A percentile compares a stretch with the other conserved stretches of the same genome.
These are phyloP conservation scores for Electrona antarctica DNA, from an alignment of 2,113 vertebrate genomes.

Conservation along the genomic window DNA sequence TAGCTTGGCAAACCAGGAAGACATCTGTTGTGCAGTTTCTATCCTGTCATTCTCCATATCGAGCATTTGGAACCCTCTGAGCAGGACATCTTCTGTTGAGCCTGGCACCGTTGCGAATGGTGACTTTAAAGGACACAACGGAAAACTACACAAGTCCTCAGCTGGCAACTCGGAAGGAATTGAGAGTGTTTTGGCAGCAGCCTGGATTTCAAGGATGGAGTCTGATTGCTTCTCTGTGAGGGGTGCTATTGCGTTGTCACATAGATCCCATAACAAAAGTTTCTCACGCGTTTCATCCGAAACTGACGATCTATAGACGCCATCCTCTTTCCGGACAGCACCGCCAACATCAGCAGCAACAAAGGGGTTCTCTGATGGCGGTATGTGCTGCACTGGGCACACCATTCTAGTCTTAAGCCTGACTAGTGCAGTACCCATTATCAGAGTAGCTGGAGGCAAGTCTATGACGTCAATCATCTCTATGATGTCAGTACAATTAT, in stretches of 20 bases:
- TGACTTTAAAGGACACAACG: slow-evolving; percentile 81
- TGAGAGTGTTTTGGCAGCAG: slow-evolving; percentile 83
- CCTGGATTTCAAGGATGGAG: slow-evolving; percentile 88
- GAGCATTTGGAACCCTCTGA: slow-evolving; percentile 87
- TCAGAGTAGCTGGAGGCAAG: too few relatives aligned
- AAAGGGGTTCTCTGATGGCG: slow-evolving; percentile 23
- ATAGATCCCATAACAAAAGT: slow-evolving; percentile 86
- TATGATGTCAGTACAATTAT: too few relatives aligned
- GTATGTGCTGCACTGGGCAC: too few relatives aligned
- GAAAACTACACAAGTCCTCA: slow-evolving; percentile 90
- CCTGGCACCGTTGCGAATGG: slow-evolving; percentile 84
- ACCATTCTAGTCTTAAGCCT: too few relatives aligned
- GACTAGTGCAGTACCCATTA: too few relatives aligned
- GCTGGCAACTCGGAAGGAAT: slow-evolving; percentile 92
- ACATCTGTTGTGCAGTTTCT: slow-evolving; percentile 97
- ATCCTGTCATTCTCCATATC: slow-evolving; percentile 89
- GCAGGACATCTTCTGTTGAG: slow-evolving; percentile 90
- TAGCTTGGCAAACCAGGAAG: slow-evolving; percentile 95
- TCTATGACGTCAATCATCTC: too few relatives aligned
- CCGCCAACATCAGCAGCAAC: slow-evolving; percentile 45
- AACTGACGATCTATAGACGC: slow-evolving; percentile 73
- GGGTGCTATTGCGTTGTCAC: slow-evolving; percentile 81
- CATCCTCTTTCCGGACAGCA: slow-evolving; percentile 69
- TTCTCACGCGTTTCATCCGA: slow-evolving; percentile 85
- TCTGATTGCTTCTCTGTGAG: slow-evolving; percentile 88